phyloP scores from a whole-genome alignment of 64 coral and sea anemone genomes.

The Dendrophyllia cribrosa region DNA sequence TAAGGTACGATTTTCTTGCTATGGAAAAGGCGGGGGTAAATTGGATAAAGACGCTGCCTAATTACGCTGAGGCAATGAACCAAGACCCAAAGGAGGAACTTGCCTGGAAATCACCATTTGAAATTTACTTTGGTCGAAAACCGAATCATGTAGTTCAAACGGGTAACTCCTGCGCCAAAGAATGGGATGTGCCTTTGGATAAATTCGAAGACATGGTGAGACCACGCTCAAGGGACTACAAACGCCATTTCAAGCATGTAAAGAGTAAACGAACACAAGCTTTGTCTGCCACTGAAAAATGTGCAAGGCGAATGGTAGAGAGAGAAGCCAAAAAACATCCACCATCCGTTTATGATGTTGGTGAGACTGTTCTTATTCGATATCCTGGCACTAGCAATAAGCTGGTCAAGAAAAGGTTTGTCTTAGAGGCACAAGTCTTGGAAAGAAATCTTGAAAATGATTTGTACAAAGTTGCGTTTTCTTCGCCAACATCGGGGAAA shows the following conservation, averaged over 20 bases:
- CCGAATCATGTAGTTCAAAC: slow-evolving; percentile 5
- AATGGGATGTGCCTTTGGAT: background rate
- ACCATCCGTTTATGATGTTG: background rate
- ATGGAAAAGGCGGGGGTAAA: slow-evolving; percentile 15
- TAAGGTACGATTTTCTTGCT: background rate
- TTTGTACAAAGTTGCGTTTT: slow-evolving; percentile 56
- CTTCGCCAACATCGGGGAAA: background rate
- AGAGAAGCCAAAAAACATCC: background rate
- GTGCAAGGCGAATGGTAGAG: background rate
- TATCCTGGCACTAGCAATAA: slow-evolving; percentile 35
- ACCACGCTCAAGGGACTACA: slow-evolving; percentile 20
- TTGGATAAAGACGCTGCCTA: background rate
- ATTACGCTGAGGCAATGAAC: slow-evolving; percentile 33
- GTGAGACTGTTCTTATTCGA: slow-evolving; percentile 48
- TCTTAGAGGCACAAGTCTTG: slow-evolving; percentile 37
- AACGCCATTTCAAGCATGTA: background rate
- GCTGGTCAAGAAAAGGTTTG: slow-evolving; percentile 15
- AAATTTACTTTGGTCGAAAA: slow-evolving; percentile 53
- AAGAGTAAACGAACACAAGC: background rate
- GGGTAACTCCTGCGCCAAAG: background rate
- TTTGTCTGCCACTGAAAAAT: background rate
- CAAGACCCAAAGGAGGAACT: slow-evolving; percentile 59
- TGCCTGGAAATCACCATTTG: slow-evolving; percentile 30
- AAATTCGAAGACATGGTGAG: background rate
- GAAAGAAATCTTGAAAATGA: slow-evolving; percentile 14